Evolutionary conservation across 2,113 vertebrate species (phyloP).

Genomic region (cat (Felis catus)): F.catus_Fca126_mat1.0 CM031413.1:3478501-3479000

Average conservation of each 20-base stretch:
- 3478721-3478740: constrained; percentile 92
- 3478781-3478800: neutral
- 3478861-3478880: fast-evolving
- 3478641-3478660: constrained; percentile 97
- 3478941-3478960: neutral
- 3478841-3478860: neutral
- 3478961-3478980: neutral
- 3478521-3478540: neutral
- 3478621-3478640: constrained; percentile 92
- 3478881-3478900: neutral
- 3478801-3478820: neutral
- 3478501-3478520: neutral
- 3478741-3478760: constrained; percentile 95
- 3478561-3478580: too few species aligned
- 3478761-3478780: constrained; percentile 96
- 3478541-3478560: neutral
- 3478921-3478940: neutral
- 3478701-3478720: constrained; percentile 97
- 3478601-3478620: neutral
- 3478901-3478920: neutral
- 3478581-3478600: neutral
- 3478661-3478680: constrained; percentile 94
- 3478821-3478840: neutral
- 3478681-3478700: constrained; percentile 95
- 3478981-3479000: neutral